Evolutionary conservation across 2,888 invertebrate genomes (phyloP), one percentile per base, ranked within the genome.

Genomic region (Syritta pipiens): DNA sequence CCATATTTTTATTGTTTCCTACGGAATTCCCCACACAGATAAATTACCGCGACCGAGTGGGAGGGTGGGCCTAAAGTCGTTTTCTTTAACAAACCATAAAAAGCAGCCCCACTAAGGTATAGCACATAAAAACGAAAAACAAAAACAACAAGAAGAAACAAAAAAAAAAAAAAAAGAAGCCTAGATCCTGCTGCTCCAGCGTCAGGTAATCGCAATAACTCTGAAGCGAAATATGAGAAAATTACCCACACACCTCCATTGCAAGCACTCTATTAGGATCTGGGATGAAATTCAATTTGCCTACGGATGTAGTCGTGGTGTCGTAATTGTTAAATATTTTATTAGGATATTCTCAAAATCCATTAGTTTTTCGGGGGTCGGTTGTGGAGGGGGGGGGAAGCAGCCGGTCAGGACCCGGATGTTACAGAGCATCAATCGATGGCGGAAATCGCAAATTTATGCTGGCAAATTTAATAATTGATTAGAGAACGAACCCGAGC

Each of bases 1-100:
- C 84, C 85, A 87, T 86, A 87, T 87, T 87, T 87, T 86, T 86
- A 86, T 86, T 86, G 86, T 86, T 86, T 72, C 55, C 71, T 51
- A 71, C 63, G 62, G 63, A 59, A 77, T 65, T 71, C 63, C 63
- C 71, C 71, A 63, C 71, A 65, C 76, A 71, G 44, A 77, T 77
- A 77, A 77, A 77, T 77, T 63, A 71, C 76, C 71, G 55, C 71
- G 63, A 71, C 63, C 42, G 71, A 63, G 62, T 57, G 62, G 49
- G 57, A 48, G 51, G 51, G 40, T 60, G 55, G 37, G 3, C 32
- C 59, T 48, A 49, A n/a, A 49, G 76, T 63, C 63, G 49, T 71
- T 59, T 77, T 59, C 75, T 40, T 57, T 65, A 63, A 59, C 71
- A 65, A 65, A 46, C 59, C 48, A 77, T 71, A 71, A 77, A 71